A percentile compares a stretch with the other conserved stretches of the same genome.
These are phyloP conservation scores for Rhinoderma darwinii DNA, from an alignment of 2,113 vertebrate genomes.

Conservation along the genomic window DNA sequence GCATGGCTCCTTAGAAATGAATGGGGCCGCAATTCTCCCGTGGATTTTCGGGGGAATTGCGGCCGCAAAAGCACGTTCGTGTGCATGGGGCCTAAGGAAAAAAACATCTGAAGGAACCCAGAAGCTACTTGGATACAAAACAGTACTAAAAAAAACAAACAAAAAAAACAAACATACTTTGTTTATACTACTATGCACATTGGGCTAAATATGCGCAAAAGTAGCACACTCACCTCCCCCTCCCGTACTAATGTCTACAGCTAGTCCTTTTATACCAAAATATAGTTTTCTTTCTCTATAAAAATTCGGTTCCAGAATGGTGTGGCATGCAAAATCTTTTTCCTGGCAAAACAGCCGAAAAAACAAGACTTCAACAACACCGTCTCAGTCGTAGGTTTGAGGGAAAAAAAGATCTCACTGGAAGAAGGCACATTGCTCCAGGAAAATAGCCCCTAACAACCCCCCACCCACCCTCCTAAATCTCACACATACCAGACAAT, in stretches of 20 bases:
- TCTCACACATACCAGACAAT: conserved; percentile 16
- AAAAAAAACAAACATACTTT: too few species aligned
- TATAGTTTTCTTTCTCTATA: background rate
- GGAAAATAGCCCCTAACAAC: background rate
- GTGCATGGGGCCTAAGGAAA: too few species aligned
- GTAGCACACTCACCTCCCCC: background rate
- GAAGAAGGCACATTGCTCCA: background rate
- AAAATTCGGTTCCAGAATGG: background rate
- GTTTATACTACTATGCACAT: too few species aligned
- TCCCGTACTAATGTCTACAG: background rate
- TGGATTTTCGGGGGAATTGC: too few species aligned
- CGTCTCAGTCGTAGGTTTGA: background rate
- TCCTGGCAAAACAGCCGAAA: background rate
- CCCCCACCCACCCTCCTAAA: background rate
- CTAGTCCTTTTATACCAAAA: background rate
- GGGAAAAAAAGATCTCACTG: conserved; percentile 9
- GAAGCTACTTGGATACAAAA: too few species aligned
- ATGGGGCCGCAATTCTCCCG: too few species aligned
- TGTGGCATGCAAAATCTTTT: background rate
- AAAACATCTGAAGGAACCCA: too few species aligned
- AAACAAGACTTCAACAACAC: conserved; percentile 13
- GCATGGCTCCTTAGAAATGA: too few species aligned
- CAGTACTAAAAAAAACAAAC: too few species aligned
- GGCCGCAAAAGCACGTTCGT: too few species aligned
- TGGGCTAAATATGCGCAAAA: background rate